A percentile compares a stretch with the other conserved stretches of the same genome.
Evolutionary conservation across 2,113 vertebrate species (phyloP).

Genomic region (Eublepharis macularius): DNA sequence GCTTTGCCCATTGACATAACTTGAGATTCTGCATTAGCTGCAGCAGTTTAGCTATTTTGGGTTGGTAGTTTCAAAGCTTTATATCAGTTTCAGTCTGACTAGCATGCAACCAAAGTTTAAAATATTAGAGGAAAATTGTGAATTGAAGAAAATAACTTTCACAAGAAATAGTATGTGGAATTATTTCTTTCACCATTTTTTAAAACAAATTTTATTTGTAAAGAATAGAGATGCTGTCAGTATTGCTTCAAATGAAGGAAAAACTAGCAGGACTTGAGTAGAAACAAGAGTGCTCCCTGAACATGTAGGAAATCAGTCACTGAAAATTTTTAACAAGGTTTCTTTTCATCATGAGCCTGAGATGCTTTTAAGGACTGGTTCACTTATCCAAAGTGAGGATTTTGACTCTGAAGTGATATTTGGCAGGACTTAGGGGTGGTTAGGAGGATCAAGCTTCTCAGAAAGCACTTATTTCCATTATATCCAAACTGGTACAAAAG

Average conservation of each 20-base stretch:
- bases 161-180: neutral
- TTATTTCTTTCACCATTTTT: neutral
- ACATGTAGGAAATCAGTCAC: neutral
- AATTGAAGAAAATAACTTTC: neutral
- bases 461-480: constrained; percentile 1
- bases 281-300: neutral
- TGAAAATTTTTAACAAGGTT: neutral
- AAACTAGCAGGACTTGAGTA: neutral
- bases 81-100: neutral
- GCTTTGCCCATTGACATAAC: neutral
- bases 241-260: neutral
- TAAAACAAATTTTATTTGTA: neutral
- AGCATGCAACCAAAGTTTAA: neutral
- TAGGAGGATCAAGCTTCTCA: neutral
- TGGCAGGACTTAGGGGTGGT: neutral
- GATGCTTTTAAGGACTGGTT: neutral
- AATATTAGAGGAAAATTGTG: neutral
- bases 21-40: neutral
- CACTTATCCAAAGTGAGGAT: neutral
- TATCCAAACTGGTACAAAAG: constrained; percentile 1
- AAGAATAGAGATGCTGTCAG: neutral
- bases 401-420: constrained; percentile 10
- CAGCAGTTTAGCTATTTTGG: neutral
- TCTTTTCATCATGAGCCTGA: neutral
- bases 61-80: neutral